phyloP scores from a whole-genome alignment of 2,888 invertebrate genomes.

The Drosophila robusta region DNA sequence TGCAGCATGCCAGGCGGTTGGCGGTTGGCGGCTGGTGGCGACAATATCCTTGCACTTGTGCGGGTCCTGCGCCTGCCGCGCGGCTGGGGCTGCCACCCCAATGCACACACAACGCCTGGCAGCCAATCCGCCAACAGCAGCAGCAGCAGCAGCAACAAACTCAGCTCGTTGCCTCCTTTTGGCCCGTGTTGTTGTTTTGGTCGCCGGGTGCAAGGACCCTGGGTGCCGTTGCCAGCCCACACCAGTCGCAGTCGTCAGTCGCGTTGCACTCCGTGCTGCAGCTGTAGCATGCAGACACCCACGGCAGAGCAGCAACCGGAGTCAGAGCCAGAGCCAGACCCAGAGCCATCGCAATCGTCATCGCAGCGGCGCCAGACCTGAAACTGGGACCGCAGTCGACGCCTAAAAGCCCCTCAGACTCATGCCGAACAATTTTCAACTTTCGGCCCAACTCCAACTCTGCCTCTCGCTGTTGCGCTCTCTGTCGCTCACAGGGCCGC shows the following conservation, averaged over 20 bases:
- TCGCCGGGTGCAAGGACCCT: conserved; percentile 56
- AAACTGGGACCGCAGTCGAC: conserved; percentile 37
- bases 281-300: conserved; percentile 38
- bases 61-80: conserved; percentile 57
- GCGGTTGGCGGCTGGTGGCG: conserved; percentile 61
- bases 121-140: conserved; percentile 68
- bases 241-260: conserved; percentile 21
- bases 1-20: conserved; percentile 60
- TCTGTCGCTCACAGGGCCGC: background rate
- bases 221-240: background rate
- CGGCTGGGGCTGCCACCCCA: conserved; percentile 40
- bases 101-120: conserved; percentile 40
- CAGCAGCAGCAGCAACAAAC: conserved; percentile 50
- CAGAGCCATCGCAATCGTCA: conserved; percentile 27
- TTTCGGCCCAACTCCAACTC: conserved; percentile 29
- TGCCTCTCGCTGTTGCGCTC: conserved; percentile 12
- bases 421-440: conserved; percentile 1
- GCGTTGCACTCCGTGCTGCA: conserved; percentile 66
- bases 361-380: conserved; percentile 14
- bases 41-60: conserved; percentile 82
- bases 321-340: background rate
- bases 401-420: conserved; percentile 30
- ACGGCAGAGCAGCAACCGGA: conserved; percentile 11
- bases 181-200: conserved; percentile 58
- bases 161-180: conserved; percentile 59